A percentile compares a stretch with the other conserved stretches of the same genome.
These are phyloP conservation scores for Hydrotaea cyrtoneurina DNA, from an alignment of 2,888 invertebrate species.

Conservation along the genomic window DNA sequence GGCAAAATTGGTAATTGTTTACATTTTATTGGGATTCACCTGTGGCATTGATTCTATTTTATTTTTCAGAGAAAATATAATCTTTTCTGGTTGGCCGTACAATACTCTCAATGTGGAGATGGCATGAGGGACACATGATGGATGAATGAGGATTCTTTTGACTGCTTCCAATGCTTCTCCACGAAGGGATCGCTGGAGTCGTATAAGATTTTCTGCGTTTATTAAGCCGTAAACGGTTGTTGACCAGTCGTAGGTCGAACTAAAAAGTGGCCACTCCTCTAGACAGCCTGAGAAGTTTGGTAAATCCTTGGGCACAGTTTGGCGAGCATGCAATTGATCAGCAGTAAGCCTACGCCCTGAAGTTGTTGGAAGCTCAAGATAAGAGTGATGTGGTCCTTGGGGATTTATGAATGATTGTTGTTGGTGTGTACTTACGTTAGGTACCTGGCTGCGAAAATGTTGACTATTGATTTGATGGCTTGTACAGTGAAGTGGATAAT, in stretches of 20 bases:
- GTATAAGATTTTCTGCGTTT: slow-evolving; percentile 51
- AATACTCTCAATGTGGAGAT: slow-evolving; percentile 53
- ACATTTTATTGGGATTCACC: slow-evolving; percentile 56
- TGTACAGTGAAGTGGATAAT: neutral
- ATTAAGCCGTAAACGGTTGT: slow-evolving; percentile 57
- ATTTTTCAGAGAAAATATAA: slow-evolving; percentile 53
- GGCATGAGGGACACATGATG: too few species aligned
- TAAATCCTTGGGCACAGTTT: slow-evolving; percentile 42
- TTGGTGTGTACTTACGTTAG: neutral
- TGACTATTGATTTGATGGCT: neutral
- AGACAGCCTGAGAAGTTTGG: slow-evolving; percentile 27
- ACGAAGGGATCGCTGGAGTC: slow-evolving; percentile 28
- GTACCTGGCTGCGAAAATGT: neutral
- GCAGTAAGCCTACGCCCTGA: too few species aligned
- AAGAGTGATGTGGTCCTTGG: slow-evolving; percentile 10
- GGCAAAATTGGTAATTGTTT: slow-evolving; percentile 57
- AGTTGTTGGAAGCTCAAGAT: too few species aligned
- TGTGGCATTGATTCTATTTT: slow-evolving; percentile 55
- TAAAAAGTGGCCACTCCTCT: slow-evolving; percentile 42
- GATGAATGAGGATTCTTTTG: slow-evolving; percentile 35
- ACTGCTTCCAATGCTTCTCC: slow-evolving; percentile 46
- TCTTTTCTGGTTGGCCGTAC: slow-evolving; percentile 62
- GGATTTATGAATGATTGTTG: neutral
- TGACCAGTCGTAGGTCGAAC: too few species aligned
- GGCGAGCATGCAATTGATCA: slow-evolving; percentile 37